phyloP scores from a whole-genome alignment of 2,888 invertebrate genomes.

The Nebria salina region DNA sequence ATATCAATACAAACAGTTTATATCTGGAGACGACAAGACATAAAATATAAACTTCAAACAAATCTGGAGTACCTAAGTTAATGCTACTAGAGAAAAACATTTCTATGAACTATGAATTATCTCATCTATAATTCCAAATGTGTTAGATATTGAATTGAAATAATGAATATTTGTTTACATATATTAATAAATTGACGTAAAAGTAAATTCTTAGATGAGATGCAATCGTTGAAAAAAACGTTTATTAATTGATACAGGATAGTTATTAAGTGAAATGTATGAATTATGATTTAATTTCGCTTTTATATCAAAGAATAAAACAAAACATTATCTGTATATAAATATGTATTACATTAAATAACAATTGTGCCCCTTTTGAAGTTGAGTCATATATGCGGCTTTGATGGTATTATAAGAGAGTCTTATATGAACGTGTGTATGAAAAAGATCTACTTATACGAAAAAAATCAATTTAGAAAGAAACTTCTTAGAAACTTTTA shows the following conservation, averaged over 20 bases:
- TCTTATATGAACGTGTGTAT: background rate
- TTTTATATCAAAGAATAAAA: no score
- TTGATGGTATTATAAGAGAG: background rate
- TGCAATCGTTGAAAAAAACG: no score
- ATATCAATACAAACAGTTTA: slow-evolving; percentile 9
- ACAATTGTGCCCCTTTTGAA: background rate
- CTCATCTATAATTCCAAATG: no score
- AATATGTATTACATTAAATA: no score
- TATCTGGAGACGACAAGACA: slow-evolving; percentile 68
- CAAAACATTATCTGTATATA: no score
- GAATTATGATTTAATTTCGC: no score
- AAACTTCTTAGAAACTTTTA: background rate
- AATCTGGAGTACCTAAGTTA: background rate
- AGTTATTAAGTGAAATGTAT: no score
- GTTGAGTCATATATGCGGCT: background rate
- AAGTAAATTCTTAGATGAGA: no score
- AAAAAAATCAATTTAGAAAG: background rate
- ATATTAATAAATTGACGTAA: no score
- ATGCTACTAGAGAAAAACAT: background rate
- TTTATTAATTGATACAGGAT: no score
- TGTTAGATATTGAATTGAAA: no score
- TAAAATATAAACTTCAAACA: background rate
- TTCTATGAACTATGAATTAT: background rate
- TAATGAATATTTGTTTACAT: no score
- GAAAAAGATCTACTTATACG: background rate